Evolutionary conservation across 30 jellyfish, hydroid and myxozoan species (phyloP).

Genomic region (Hydra vulgaris): DNA sequence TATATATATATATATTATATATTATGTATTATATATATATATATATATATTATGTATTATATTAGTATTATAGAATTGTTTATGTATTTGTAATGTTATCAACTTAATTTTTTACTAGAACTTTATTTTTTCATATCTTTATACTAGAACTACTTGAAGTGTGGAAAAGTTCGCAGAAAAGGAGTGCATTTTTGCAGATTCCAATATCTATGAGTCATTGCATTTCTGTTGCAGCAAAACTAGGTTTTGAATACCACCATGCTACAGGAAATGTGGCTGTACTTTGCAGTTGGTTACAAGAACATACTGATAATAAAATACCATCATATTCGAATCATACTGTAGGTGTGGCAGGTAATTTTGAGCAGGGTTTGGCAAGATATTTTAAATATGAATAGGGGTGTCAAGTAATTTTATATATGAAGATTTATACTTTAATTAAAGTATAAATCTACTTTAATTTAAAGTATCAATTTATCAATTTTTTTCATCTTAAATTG

Average conservation of each 20-base stretch:
- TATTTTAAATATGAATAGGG: too few species aligned
- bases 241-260: conserved; percentile 70
- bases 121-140: too few species aligned
- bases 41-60: too few species aligned
- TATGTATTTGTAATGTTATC: background rate
- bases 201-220: conserved; percentile 21
- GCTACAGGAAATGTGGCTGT: conserved; percentile 47
- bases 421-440: too few species aligned
- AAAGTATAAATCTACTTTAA: too few species aligned
- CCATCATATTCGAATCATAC: conserved; percentile 68
- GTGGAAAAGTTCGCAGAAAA: background rate
- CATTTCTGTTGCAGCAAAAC: conserved; percentile 5
- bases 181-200: conserved; percentile 18
- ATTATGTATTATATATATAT: too few species aligned
- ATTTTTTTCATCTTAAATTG: too few species aligned
- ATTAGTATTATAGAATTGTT: background rate
- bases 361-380: too few species aligned
- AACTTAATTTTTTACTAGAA: too few species aligned
- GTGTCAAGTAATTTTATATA: too few species aligned
- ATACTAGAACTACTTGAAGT: background rate
- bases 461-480: too few species aligned
- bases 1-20: too few species aligned
- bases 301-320: conserved; percentile 38
- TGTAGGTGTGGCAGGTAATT: conserved; percentile 85
- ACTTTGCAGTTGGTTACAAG: conserved; percentile 60